phyloP scores from a whole-genome alignment of 2,888 invertebrate species.

The Euproctis similis region DNA sequence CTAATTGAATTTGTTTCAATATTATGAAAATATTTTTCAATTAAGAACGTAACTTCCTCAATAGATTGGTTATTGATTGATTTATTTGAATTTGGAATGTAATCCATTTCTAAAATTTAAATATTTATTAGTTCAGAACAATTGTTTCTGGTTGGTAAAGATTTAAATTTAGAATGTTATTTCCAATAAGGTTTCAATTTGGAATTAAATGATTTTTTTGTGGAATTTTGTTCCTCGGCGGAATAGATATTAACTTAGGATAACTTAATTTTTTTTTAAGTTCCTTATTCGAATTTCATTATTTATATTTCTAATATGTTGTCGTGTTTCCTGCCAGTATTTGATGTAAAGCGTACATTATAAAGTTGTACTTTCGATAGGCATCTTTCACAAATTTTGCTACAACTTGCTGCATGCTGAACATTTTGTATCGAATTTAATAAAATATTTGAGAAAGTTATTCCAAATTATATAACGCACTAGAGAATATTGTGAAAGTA shows the following conservation, averaged over 20 bases:
- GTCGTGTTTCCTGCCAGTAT: conserved; percentile 28
- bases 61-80: neutral
- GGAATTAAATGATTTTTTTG: conserved; percentile 8
- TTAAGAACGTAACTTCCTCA: conserved; percentile 6
- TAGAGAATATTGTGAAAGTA: conserved; percentile 22
- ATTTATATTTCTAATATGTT: conserved; percentile 16
- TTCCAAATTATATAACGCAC: conserved; percentile 1
- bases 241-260: conserved; percentile 20
- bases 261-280: conserved; percentile 13
- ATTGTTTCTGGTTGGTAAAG: conserved; percentile 5
- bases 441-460: no score
- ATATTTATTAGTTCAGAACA: conserved; percentile 9
- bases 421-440: no score
- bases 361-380: no score
- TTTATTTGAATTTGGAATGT: conserved; percentile 12
- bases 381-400: conserved; percentile 17
- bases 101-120: conserved; percentile 20
- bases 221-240: conserved; percentile 11
- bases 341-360: no score
- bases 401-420: no score
- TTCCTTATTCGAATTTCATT: conserved; percentile 36
- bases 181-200: conserved; percentile 8
- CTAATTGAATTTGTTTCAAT: conserved; percentile 33
- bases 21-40: conserved; percentile 10
- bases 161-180: conserved; percentile 22